A percentile compares a stretch with the other conserved stretches of the same genome.
Conservation (phyloP, 2,888 invertebrate genomes). For the Branchipolynoe longqiensis region DNA sequence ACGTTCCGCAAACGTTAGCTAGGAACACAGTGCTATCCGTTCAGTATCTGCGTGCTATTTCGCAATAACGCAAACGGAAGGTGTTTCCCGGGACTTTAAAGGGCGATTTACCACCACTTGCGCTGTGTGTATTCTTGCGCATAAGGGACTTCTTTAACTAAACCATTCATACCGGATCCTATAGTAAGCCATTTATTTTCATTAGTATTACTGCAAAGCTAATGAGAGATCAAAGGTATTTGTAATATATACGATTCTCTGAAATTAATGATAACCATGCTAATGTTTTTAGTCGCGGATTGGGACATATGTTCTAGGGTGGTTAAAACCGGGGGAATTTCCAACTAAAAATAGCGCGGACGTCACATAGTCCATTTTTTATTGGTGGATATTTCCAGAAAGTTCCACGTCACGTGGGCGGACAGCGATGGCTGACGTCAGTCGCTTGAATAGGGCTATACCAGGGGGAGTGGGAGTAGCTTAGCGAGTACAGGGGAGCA, state of each 20-base stretch:
- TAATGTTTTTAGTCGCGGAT: not conserved
- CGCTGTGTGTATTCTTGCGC: not conserved
- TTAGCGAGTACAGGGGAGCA: too few relatives aligned
- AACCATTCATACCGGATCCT: not conserved
- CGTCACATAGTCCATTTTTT: conserved; percentile 3
- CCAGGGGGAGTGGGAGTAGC: too few relatives aligned
- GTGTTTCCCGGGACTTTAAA: conserved; percentile 1
- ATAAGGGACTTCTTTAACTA: not conserved
- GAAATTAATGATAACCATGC: not conserved
- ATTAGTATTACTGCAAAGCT: not conserved
- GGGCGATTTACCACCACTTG: not conserved
- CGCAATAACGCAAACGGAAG: conserved; percentile 1
- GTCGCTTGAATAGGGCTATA: too few relatives aligned
- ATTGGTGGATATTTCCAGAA: conserved; percentile 28
- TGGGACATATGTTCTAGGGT: not conserved
- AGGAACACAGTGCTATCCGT: not conserved
- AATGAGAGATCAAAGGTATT: not conserved
- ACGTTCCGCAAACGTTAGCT: not conserved
- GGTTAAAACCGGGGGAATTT: not conserved
- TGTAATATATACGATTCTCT: not conserved
- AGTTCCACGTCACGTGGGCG: not conserved
- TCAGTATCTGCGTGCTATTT: not conserved
- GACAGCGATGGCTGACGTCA: too few relatives aligned
- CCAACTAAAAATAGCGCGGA: conserved; percentile 17
- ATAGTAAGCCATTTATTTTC: not conserved